Conservation (phyloP, 2,113 vertebrate species). For the Eudyptes chrysolophus region DNA sequence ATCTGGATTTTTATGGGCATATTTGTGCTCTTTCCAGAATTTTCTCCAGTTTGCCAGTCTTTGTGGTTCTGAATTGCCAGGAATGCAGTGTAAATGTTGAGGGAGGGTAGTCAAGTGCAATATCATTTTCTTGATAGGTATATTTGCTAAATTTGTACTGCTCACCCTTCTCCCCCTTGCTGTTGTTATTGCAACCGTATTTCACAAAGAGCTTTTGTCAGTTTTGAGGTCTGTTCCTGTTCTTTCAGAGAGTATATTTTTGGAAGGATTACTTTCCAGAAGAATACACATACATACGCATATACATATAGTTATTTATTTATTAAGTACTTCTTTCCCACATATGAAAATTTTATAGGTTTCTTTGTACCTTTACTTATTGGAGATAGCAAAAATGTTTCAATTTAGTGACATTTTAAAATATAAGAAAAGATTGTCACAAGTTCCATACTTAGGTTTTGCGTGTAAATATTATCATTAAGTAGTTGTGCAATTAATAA, state of each 20-base stretch:
- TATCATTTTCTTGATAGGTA: not conserved
- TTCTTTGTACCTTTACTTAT: not conserved
- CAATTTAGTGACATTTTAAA: not conserved
- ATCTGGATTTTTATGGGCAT: not conserved
- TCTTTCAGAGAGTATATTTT: not conserved
- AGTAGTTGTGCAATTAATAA: not conserved
- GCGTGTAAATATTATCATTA: not conserved
- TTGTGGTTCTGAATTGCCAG: not conserved
- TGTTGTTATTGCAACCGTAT: not conserved
- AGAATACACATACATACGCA: not conserved
- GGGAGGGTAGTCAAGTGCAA: not conserved
- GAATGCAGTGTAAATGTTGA: not conserved
- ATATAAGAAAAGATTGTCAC: not conserved
- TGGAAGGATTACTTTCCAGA: not conserved
- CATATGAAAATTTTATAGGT: not conserved
- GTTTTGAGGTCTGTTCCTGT: not conserved
- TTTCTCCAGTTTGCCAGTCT: not conserved
- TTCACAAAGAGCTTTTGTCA: not conserved
- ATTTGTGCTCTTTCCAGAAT: not conserved
- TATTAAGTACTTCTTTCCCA: not conserved
- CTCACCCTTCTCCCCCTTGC: not conserved
- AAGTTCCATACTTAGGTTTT: not conserved
- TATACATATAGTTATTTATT: not conserved
- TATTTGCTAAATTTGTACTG: not conserved
- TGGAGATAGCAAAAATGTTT: not conserved